A percentile compares a stretch with the other conserved stretches of the same genome.
These are phyloP conservation scores for Monochamus alternatus DNA, from an alignment of 2,888 invertebrate species.

Conservation along the genomic window DNA sequence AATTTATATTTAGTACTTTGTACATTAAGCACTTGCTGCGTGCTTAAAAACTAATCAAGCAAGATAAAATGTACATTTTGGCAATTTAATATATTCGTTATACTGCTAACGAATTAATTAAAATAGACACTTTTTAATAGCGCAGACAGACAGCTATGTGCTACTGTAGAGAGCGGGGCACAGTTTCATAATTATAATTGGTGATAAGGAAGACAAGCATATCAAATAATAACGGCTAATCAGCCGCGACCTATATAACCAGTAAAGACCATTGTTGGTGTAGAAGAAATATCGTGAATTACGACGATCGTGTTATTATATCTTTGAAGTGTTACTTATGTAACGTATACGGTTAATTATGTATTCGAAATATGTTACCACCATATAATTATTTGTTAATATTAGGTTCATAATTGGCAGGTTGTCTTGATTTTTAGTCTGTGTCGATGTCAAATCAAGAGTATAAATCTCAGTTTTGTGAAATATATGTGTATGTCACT, in stretches of 20 bases:
- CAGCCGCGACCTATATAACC: conserved; percentile 16
- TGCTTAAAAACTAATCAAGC: too few species aligned
- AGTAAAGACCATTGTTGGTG: neutral
- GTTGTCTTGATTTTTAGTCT: neutral
- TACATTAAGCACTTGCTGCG: too few species aligned
- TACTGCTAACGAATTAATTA: too few species aligned
- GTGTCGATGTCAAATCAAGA: neutral
- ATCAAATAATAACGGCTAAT: conserved; percentile 16
- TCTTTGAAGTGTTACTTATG: neutral
- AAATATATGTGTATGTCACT: too few species aligned
- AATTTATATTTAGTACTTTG: too few species aligned
- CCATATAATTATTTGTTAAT: neutral
- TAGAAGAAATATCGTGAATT: conserved; percentile 14
- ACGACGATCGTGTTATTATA: neutral
- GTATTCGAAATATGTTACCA: neutral
- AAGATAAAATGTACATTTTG: too few species aligned
- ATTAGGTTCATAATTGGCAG: neutral
- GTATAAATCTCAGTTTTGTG: too few species aligned
- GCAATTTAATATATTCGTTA: too few species aligned
- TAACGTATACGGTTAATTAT: neutral
- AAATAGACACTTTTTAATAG: too few species aligned
- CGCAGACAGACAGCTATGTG: too few species aligned
- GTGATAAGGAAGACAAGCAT: conserved; percentile 12
- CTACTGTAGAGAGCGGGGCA: too few species aligned
- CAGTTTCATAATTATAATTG: conserved; percentile 15